These are phyloP conservation scores for Tympanoctomys barrerae DNA, from an alignment of 2,797 vertebrate genomes.

Conservation along the genomic window DNA sequence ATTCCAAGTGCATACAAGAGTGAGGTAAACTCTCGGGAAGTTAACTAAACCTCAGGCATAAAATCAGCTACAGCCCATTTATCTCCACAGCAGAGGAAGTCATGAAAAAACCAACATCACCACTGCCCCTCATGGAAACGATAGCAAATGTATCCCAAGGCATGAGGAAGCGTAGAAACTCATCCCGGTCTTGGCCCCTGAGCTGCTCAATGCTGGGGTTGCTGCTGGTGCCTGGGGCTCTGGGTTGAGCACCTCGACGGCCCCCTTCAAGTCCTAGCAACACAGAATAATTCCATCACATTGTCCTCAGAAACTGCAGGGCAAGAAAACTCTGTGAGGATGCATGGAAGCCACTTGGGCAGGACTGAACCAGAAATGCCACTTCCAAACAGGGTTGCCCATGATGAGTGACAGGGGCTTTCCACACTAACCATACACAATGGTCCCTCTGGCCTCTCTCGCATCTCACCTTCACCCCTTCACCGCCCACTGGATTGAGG, in stretches of 20 bases:
- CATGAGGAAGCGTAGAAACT: too few species aligned
- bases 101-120: not conserved
- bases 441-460: slow-evolving; percentile 30
- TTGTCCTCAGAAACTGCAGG: not conserved
- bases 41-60: not conserved
- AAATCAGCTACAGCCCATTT: not conserved
- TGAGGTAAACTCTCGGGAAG: not conserved
- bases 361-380: not conserved
- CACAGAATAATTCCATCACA: too few species aligned
- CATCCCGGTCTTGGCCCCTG: not conserved
- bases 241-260: fast-evolving
- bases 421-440: slow-evolving; percentile 47
- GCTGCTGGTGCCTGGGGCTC: too few species aligned
- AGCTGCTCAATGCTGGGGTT: fast-evolving
- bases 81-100: not conserved
- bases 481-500: not conserved
- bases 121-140: not conserved
- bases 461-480: not conserved
- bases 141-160: not conserved
- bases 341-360: not conserved
- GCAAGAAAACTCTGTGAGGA: not conserved
- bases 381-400: not conserved
- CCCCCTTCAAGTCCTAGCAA: not conserved
- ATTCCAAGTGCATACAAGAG: not conserved
- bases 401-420: slow-evolving; percentile 33